Evolutionary conservation across 1,140 invertebrate species (phyloP), one percentile per base, ranked within the genome.

Genomic region (Anagrus nilaparvatae): DNA sequence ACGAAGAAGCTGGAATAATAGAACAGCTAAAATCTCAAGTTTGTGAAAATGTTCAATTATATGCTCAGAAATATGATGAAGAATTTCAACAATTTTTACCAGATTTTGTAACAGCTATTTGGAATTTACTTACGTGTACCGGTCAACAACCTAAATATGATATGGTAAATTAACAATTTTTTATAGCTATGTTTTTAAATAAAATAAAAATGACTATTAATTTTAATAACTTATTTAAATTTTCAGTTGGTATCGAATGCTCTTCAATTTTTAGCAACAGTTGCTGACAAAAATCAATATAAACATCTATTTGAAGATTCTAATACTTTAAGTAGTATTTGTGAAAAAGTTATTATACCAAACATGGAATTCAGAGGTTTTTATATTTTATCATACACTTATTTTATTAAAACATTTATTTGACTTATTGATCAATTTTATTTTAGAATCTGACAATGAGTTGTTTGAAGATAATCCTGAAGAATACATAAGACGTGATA

Each of bases 391-490:
- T 9, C 5, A 13, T 9, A 30, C 28, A 10, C 28, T 30, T 30
- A 5, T 13, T 9, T 30, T n/a, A 10, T 30, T 13, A 5, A 5
- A n/a, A 8, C 24, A 25, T 25, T 24, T 10, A 8, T 18, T 14
- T 30, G 2, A 32, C 14, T 16, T 10, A n/a, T n/a, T n/a, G n/a
- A n/a, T n/a, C n/a, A n/a, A 27, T 51, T 46, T 36, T 41, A 50
- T 56, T 67, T 8, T 53, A 90, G 87, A 81, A 39, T 85, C 86
- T 1, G 96, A 99, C 70, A 83, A 90, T 65, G 95, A 98, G 69
- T 60, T 95, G 24, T 98, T 97, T 69, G 89, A 96, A 66, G 92
- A 97, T 58, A 97, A 97, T 66, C 88, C 94, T 0, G 95, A 98
- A 63, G 95, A 99, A 69, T 99, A 97, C 58, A 96, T 97, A 44